A percentile compares a stretch with the other conserved stretches of the same genome.
Conservation (phyloP, 2,797 vertebrate species). For the Sternarchorhynchus goeldii region DNA sequence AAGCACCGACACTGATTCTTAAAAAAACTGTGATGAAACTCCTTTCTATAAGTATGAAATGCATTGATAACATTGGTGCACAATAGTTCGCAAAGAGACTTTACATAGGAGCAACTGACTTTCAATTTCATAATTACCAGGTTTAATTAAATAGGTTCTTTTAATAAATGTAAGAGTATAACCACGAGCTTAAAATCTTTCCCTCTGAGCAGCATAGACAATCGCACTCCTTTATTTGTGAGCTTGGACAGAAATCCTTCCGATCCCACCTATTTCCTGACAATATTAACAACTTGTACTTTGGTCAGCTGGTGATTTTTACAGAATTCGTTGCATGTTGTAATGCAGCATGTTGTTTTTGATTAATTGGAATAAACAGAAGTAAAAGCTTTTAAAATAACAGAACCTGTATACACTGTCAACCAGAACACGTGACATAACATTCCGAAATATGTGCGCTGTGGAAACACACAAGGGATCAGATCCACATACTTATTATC, state of each 20-base stretch:
- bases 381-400: not conserved
- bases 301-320: not conserved
- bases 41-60: not conserved
- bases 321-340: not conserved
- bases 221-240: no score
- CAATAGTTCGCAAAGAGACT: not conserved
- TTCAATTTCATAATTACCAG: not conserved
- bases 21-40: not conserved
- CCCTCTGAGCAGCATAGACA: constrained; percentile 6
- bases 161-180: constrained; percentile 5
- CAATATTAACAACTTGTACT: not conserved
- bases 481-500: no score
- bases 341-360: not conserved
- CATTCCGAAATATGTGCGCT: not conserved
- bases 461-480: no score
- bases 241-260: no score
- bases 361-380: not conserved
- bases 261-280: not conserved
- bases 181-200: not conserved
- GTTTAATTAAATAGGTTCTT: not conserved
- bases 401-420: not conserved
- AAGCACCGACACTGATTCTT: not conserved
- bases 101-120: not conserved
- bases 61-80: not conserved
- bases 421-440: constrained; percentile 33